Evolutionary conservation across 2,113 vertebrate genomes (phyloP).

Genomic region (Leucopsar rothschildi): DNA sequence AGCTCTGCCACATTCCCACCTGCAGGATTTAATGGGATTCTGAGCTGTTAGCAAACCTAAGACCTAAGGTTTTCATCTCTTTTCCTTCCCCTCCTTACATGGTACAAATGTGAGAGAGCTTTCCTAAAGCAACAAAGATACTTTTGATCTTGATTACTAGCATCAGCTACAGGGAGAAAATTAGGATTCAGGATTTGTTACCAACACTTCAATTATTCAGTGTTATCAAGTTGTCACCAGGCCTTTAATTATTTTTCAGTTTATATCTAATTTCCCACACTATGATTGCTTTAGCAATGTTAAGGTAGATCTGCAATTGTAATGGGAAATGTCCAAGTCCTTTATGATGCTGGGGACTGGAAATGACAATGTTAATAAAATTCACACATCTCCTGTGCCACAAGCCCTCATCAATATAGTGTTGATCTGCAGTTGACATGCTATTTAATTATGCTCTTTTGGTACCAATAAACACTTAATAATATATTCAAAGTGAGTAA

Average conservation of each 20-base stretch:
- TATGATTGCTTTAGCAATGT: background rate
- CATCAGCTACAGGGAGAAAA: background rate
- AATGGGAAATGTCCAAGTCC: background rate
- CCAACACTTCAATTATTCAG: constrained; percentile 16
- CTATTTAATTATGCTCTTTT: constrained; percentile 32
- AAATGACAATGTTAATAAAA: constrained; percentile 44
- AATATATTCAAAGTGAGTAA: constrained; percentile 27
- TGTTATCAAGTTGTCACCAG: constrained; percentile 35
- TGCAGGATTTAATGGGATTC: background rate
- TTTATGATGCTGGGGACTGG: constrained; percentile 9
- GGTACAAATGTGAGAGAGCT: background rate
- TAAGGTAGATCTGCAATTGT: constrained; percentile 13
- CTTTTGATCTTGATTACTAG: constrained; percentile 4
- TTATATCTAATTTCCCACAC: constrained; percentile 35
- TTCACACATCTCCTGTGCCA: background rate
- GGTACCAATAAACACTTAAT: constrained; percentile 23
- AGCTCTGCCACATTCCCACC: background rate
- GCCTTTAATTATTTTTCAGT: constrained; percentile 55
- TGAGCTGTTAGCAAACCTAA: background rate
- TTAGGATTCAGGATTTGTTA: constrained; percentile 37
- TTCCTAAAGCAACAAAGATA: background rate
- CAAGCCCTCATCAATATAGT: background rate
- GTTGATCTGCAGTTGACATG: background rate
- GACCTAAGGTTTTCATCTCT: background rate
- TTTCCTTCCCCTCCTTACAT: background rate